phyloP scores from a whole-genome alignment of 1,140 invertebrate genomes.

The Brachionus plicatilis region DNA sequence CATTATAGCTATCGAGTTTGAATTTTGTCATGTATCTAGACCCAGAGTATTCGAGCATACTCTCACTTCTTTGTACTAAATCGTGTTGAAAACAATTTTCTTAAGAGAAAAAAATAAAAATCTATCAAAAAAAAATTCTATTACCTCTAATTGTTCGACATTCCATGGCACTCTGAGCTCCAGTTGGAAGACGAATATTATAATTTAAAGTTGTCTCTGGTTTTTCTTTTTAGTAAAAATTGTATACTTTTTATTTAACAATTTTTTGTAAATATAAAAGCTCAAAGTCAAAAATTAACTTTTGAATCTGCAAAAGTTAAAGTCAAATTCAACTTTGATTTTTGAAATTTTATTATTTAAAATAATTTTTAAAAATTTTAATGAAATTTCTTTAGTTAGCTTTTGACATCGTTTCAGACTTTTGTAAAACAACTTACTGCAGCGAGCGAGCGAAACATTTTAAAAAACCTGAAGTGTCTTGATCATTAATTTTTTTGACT shows the following conservation, averaged over 20 bases:
- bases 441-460: no score
- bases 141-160: not conserved
- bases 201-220: not conserved
- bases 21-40: not conserved
- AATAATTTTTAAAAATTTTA: no score
- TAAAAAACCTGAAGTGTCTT: no score
- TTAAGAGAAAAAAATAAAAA: not conserved
- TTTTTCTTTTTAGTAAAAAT: not conserved
- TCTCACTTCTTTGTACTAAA: not conserved
- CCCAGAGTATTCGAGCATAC: not conserved
- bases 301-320: no score
- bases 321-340: no score
- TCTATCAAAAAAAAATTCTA: not conserved
- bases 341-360: no score
- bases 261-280: not conserved
- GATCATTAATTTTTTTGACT: no score
- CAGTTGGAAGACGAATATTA: not conserved
- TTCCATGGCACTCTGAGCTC: not conserved
- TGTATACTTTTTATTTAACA: no score
- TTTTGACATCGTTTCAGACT: no score
- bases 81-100: not conserved
- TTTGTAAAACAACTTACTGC: no score
- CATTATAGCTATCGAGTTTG: not conserved
- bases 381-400: no score
- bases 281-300: no score